Evolutionary conservation across 2,888 invertebrate species (phyloP).

Genomic region (Brachyopa scutellaris): DNA sequence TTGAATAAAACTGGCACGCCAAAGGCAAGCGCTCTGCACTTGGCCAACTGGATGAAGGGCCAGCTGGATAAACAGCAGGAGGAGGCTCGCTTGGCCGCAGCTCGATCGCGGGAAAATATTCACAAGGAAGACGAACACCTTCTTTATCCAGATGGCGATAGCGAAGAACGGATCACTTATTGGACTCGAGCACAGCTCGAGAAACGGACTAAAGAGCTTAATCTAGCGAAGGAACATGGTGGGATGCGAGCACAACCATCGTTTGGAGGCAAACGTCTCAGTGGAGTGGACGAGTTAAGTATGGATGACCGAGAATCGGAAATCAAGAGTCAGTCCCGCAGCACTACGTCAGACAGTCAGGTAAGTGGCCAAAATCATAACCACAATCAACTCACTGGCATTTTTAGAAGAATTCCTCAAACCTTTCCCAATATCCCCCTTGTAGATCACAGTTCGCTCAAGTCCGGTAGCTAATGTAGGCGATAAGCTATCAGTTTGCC

Average conservation of each 20-base stretch:
- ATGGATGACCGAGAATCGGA: slow-evolving; percentile 82
- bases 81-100: slow-evolving; percentile 79
- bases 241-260: slow-evolving; percentile 74
- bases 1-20: slow-evolving; percentile 85
- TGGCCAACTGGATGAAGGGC: slow-evolving; percentile 92
- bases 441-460: slow-evolving; percentile 89
- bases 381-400: slow-evolving; percentile 14
- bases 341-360: slow-evolving; percentile 90
- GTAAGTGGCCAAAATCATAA: slow-evolving; percentile 81
- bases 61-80: slow-evolving; percentile 86
- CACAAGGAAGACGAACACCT: slow-evolving; percentile 79
- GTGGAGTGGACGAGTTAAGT: slow-evolving; percentile 82
- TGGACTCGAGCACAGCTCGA: slow-evolving; percentile 89
- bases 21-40: slow-evolving; percentile 88
- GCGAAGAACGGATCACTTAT: slow-evolving; percentile 81
- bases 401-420: slow-evolving; percentile 26
- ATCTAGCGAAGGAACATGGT: slow-evolving; percentile 83
- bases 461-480: slow-evolving; percentile 86
- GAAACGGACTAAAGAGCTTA: slow-evolving; percentile 87
- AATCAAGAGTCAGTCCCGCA: slow-evolving; percentile 87
- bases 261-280: slow-evolving; percentile 78
- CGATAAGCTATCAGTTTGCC: slow-evolving; percentile 88
- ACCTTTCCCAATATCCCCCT: slow-evolving; percentile 31
- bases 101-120: slow-evolving; percentile 78
- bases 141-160: slow-evolving; percentile 77